A percentile compares a stretch with the other conserved stretches of the same genome.
These are phyloP conservation scores for Gymnoscopelus microlampas DNA, from an alignment of 2,797 vertebrate species.

Conservation along the genomic window DNA sequence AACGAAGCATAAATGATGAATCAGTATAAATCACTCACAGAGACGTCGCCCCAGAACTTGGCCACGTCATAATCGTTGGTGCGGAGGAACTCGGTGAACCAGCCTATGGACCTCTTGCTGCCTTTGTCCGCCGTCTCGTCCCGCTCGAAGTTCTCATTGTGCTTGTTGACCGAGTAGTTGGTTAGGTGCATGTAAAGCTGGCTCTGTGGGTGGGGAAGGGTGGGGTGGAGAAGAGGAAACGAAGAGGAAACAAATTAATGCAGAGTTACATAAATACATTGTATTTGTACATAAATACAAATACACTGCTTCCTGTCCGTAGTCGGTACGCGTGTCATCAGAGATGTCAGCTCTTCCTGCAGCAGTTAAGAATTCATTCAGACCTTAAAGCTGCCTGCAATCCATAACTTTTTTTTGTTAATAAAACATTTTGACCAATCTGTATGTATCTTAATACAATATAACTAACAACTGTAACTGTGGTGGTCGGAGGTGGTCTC, in stretches of 20 bases:
- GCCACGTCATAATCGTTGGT: conserved; percentile 93
- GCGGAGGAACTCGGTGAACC: conserved; percentile 97
- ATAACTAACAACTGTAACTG: too few species aligned
- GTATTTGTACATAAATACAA: not conserved
- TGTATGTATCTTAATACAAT: too few species aligned
- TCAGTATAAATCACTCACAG: conserved; percentile 83
- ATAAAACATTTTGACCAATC: too few species aligned
- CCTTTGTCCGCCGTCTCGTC: conserved; percentile 96
- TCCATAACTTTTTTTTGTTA: too few species aligned
- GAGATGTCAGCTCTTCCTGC: too few species aligned
- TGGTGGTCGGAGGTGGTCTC: too few species aligned
- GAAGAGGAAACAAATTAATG: too few species aligned
- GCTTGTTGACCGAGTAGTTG: conserved; percentile 99
- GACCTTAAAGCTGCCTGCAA: too few species aligned
- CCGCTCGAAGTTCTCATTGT: conserved; percentile 95
- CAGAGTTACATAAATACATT: too few species aligned
- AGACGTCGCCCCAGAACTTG: conserved; percentile 98
- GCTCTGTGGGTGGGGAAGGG: conserved; percentile 78
- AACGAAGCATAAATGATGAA: too few species aligned
- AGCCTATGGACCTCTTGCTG: conserved; percentile 96
- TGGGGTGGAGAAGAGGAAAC: not conserved
- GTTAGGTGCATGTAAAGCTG: conserved; percentile 98
- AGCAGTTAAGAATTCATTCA: too few species aligned
- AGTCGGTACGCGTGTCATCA: too few species aligned
- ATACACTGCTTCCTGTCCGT: not conserved